These are phyloP conservation scores for Cantharis rufa DNA, from an alignment of 2,888 invertebrate genomes.

Conservation along the genomic window DNA sequence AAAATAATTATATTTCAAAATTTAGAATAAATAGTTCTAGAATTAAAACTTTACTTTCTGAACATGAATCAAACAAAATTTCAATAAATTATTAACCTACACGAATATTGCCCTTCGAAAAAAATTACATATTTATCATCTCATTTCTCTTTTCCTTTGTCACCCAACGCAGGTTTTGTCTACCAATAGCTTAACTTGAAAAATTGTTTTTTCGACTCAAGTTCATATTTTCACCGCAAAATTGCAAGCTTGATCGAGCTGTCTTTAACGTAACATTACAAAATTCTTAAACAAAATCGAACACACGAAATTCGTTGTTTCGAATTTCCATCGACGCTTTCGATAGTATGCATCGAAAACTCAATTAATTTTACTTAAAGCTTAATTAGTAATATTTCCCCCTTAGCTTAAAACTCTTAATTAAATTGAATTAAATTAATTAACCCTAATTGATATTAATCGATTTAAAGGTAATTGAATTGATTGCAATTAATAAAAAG, in stretches of 20 bases:
- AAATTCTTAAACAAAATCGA: background rate
- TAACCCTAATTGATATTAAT: background rate
- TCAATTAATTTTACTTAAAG: background rate
- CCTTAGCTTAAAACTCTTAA: background rate
- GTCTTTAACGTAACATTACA: background rate
- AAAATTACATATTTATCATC: background rate
- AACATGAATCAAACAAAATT: too few relatives aligned
- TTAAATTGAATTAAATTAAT: background rate
- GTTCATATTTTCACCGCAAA: background rate
- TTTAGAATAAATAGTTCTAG: too few relatives aligned
- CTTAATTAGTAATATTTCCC: background rate
- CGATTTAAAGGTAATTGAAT: background rate
- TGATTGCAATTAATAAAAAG: background rate
- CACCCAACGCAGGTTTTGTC: background rate
- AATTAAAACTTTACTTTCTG: too few relatives aligned
- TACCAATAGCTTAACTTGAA: background rate
- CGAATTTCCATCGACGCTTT: background rate
- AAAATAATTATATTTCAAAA: too few relatives aligned
- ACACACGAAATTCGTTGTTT: background rate
- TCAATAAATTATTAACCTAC: too few relatives aligned
- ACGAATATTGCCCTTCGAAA: too few relatives aligned
- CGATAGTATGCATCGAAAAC: background rate
- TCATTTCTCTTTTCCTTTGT: background rate
- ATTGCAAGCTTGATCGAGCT: background rate
- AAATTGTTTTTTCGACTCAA: background rate